Conservation (phyloP, 2,797 vertebrate genomes). For the Phyllotis vaccarum region DNA sequence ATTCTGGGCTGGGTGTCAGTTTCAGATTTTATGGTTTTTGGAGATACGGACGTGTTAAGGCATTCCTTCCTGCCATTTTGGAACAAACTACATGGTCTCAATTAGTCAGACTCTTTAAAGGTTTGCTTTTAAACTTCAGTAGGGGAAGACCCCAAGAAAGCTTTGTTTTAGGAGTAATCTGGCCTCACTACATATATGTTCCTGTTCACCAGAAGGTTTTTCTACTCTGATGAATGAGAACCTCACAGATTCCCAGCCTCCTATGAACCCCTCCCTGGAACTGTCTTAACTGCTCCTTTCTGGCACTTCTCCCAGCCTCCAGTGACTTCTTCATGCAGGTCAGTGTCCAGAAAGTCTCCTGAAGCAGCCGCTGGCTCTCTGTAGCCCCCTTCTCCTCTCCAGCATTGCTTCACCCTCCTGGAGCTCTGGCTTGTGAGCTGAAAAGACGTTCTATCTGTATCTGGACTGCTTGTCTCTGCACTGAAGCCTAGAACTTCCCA, state of each 20-base stretch:
- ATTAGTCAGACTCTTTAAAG: background rate
- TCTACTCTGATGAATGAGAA: background rate
- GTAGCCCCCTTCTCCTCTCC: background rate
- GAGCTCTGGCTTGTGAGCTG: background rate
- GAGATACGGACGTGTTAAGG: background rate
- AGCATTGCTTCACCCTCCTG: background rate
- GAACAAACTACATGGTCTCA: background rate
- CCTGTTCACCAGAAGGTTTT: background rate
- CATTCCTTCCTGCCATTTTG: conserved; percentile 16
- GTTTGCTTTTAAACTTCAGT: background rate
- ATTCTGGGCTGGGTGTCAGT: background rate
- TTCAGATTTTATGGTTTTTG: background rate
- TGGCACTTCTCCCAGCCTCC: background rate
- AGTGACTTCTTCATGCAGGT: background rate
- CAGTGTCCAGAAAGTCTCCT: background rate
- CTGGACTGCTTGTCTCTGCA: background rate
- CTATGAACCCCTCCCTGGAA: background rate
- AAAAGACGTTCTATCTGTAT: background rate
- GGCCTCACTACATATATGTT: background rate
- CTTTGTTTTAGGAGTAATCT: background rate
- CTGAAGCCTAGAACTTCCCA: background rate
- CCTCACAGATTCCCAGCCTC: background rate
- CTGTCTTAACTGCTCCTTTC: background rate
- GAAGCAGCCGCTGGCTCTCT: background rate
- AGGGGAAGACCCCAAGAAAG: background rate